Percentiles rank a stretch among this genome's conserved stretches.
These are phyloP conservation scores for Anguilla rostrata DNA, from an alignment of 2,113 vertebrate genomes.

Conservation along the genomic window DNA sequence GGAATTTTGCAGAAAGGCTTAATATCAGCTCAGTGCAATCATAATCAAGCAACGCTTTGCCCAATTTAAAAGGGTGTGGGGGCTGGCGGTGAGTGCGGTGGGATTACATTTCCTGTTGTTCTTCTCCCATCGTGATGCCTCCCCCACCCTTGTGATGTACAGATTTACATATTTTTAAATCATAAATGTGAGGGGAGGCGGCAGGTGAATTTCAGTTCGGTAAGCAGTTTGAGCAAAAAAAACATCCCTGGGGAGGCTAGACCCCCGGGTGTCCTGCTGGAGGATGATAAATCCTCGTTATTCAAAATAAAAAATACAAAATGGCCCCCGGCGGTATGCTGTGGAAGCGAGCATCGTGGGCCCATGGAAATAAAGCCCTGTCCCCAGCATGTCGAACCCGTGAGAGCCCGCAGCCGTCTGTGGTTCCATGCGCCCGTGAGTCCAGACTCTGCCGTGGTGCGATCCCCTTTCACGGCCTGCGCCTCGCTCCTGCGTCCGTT, in stretches of 20 bases:
- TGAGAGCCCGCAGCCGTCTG: background rate
- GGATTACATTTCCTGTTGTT: background rate
- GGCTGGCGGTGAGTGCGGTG: background rate
- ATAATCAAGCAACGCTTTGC: background rate
- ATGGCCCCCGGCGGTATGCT: background rate
- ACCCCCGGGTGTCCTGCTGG: background rate
- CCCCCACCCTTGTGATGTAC: background rate
- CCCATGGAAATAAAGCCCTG: background rate
- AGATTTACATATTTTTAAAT: background rate
- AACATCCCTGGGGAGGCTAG: background rate
- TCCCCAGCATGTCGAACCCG: background rate
- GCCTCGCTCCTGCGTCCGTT: background rate
- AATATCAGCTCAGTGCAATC: background rate
- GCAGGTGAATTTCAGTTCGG: background rate
- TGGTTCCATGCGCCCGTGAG: background rate
- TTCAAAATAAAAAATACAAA: background rate
- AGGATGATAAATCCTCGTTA: background rate
- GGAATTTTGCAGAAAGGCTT: background rate
- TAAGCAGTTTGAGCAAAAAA: background rate
- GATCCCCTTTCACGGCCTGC: background rate
- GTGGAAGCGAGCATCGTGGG: background rate
- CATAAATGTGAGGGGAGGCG: background rate
- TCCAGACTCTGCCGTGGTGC: background rate
- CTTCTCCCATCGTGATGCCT: background rate
- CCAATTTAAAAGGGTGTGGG: background rate